A percentile compares a stretch with the other conserved stretches of the same genome.
Conservation (phyloP, 2,797 vertebrate species). For the Acomys russatus region DNA sequence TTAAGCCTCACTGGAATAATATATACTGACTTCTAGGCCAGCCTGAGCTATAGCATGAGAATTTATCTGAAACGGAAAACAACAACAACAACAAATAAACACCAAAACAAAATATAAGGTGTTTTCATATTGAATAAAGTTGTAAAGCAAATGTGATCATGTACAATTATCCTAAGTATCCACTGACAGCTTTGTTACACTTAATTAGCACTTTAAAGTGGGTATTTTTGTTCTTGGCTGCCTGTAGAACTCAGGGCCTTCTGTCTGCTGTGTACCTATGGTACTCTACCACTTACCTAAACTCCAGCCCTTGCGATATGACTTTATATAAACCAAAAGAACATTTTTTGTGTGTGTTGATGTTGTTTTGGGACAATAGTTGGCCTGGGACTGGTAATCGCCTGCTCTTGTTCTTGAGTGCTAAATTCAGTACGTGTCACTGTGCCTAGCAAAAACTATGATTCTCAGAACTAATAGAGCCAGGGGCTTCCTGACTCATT, state of each 20-base stretch:
- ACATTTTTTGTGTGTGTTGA: no score
- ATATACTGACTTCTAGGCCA: not conserved
- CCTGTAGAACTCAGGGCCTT: not conserved
- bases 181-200: constrained; percentile 3
- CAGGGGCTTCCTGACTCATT: constrained; percentile 12
- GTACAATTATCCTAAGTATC: not conserved
- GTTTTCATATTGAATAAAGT: constrained; percentile 38
- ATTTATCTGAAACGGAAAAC: not conserved
- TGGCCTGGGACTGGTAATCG: not conserved
- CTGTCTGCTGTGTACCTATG: not conserved
- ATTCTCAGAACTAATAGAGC: not conserved
- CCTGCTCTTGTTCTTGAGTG: no score
- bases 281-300: not conserved
- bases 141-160: constrained; percentile 26
- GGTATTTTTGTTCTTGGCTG: not conserved
- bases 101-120: not conserved
- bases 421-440: not conserved
- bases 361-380: not conserved
- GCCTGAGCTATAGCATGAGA: not conserved
- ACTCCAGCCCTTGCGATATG: not conserved
- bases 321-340: not conserved
- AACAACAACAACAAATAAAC: not conserved
- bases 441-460: not conserved
- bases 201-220: constrained; percentile 43
- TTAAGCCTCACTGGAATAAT: not conserved